Base-by-base conservation (phyloP, 1,140 invertebrate species). In the Chrysoperla carnea region DNA sequence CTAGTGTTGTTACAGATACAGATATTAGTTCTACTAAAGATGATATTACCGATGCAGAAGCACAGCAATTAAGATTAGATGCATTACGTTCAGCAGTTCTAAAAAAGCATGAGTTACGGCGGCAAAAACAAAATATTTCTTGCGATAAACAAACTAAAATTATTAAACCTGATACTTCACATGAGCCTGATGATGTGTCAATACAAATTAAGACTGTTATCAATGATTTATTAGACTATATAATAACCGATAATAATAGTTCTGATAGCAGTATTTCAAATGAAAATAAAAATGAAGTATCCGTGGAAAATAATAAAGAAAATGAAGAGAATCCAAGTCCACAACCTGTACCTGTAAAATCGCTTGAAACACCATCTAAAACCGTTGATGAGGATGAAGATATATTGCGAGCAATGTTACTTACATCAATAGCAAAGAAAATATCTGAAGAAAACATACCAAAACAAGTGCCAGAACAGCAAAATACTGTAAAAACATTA, bases 391-490 rank as follows among this genome's bases (percentile, higher is more conserved):
- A 58, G 42, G 59, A 61, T 50, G 52, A 54, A 37, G 59, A 61
- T 47, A 50, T 61, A 15, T 45, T 61, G 37, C 45, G 59, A 27
- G 59, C 59, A 27, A 50, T 58, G 38, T 43, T 61, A 8, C 46
- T 61, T 37, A 57, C 56, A n/a, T 56, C 54, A 13, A 54, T 61
- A 42, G 52, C 57, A 8, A 59, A 54, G 42, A 59, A 58, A 53
- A 57, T 60, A 15, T 48, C 48, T 8, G 45, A 47, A 38, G 45
- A 46, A 40, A 37, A 37, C 29, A 9, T 44, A 37, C 8, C 35
- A 6, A 40, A 31, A 15, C 15, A 23, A 11, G 9, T 47, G 6
- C 42, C 23, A 40, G 11, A 9, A 15, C 8, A 31, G 39, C 28
- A 37, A n/a, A 28, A 31, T 39, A 17, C 27, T 31, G 36, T 39